Conservation (phyloP, 2,113 vertebrate genomes). For the Anseranas semipalmata region DNA sequence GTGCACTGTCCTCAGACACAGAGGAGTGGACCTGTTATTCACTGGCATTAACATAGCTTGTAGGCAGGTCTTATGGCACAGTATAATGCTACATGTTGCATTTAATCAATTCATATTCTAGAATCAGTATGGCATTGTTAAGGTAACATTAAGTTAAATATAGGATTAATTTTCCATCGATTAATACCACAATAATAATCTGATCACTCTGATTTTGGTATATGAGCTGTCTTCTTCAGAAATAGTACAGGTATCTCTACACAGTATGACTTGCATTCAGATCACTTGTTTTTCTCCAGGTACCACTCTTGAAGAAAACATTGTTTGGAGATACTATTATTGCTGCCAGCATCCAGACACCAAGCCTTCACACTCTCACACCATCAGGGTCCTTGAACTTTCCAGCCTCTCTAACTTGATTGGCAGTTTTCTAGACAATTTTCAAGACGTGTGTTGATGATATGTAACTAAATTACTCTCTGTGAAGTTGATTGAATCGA, state of each 20-base stretch:
- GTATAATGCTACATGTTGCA: not conserved
- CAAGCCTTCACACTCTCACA: not conserved
- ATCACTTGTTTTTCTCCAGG: not conserved
- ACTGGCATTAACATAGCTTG: not conserved
- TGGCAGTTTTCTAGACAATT: not conserved
- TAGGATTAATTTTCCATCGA: not conserved
- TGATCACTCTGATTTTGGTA: not conserved
- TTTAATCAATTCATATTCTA: not conserved
- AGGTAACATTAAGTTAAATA: not conserved
- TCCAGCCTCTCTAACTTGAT: not conserved
- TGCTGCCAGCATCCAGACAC: not conserved
- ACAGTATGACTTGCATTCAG: not conserved
- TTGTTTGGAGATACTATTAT: not conserved
- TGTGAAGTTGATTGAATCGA: not conserved
- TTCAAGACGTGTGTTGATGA: fast-evolving
- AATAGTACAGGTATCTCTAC: not conserved
- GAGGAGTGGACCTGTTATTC: not conserved
- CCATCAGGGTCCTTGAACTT: not conserved
- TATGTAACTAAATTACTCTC: not conserved
- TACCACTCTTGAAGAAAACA: not conserved
- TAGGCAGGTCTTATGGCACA: not conserved
- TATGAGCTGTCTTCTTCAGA: not conserved
- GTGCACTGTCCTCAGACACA: not conserved
- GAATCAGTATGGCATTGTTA: not conserved
- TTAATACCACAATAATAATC: not conserved